Evolutionary conservation across 2,797 vertebrate genomes (phyloP).

Genomic region (Cynopterus sphinx): DNA sequence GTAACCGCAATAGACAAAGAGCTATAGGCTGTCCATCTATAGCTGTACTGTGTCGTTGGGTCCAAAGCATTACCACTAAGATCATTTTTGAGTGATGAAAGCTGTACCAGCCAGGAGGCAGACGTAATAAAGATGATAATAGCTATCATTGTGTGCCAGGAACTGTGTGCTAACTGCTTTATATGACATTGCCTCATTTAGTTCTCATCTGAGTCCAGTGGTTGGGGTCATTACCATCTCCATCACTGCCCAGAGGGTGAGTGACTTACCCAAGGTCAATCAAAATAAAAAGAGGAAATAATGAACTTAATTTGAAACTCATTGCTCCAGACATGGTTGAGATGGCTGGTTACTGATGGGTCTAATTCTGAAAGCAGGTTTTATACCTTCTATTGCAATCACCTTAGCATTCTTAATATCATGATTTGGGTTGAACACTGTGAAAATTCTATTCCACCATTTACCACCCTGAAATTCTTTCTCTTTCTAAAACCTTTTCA

Average conservation of each 20-base stretch:
- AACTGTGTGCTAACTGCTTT: not conserved
- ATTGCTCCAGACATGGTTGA: not conserved
- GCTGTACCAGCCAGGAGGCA: not conserved
- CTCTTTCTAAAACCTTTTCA: slow-evolving; percentile 8
- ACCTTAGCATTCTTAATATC: not conserved
- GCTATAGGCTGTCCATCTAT: not conserved
- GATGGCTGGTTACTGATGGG: not conserved
- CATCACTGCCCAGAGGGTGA: not conserved
- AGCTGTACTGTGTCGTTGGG: not conserved
- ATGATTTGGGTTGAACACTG: not conserved
- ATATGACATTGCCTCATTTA: not conserved
- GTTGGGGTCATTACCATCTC: not conserved
- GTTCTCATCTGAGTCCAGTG: not conserved
- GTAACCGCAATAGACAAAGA: not conserved
- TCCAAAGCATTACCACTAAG: accelerated
- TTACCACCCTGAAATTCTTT: not conserved
- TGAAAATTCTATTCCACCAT: not conserved
- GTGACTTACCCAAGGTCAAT: not conserved
- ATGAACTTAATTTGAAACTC: not conserved
- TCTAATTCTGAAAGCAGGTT: not conserved
- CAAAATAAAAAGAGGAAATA: not conserved
- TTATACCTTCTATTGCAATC: not conserved
- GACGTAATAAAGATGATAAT: not conserved
- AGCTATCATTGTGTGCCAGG: not conserved
- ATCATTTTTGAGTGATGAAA: not conserved